phyloP scores from a whole-genome alignment of 1,140 invertebrate genomes.

The Ylistrum balloti region DNA sequence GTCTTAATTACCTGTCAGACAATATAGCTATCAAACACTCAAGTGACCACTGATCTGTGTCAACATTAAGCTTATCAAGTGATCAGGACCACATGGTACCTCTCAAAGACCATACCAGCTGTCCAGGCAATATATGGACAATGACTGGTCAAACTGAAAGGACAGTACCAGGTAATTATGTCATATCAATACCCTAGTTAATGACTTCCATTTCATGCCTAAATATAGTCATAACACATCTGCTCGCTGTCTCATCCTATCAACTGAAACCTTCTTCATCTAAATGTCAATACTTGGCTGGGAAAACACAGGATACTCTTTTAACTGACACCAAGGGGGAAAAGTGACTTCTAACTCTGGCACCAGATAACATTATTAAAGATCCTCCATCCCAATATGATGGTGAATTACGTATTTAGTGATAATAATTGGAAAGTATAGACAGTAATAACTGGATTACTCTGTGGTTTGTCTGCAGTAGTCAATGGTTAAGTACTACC shows the following conservation, averaged over 20 bases:
- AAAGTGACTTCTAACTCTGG: too few relatives aligned
- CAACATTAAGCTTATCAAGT: not conserved
- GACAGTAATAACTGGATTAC: too few relatives aligned
- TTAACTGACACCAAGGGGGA: too few relatives aligned
- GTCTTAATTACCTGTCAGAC: not conserved
- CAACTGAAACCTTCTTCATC: not conserved
- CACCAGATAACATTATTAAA: too few relatives aligned
- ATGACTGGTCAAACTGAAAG: not conserved
- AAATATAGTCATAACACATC: not conserved
- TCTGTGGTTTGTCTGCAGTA: too few relatives aligned
- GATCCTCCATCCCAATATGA: too few relatives aligned
- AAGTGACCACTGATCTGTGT: not conserved
- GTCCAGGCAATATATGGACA: not conserved
- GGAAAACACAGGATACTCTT: too few relatives aligned
- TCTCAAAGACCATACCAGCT: not conserved
- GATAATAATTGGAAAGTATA: too few relatives aligned
- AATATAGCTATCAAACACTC: not conserved
- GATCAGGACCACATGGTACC: not conserved
- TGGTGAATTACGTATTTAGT: too few relatives aligned
- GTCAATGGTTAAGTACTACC: too few relatives aligned
- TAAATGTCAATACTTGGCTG: not conserved
- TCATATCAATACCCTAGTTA: not conserved
- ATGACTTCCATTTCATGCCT: not conserved
- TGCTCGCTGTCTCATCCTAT: not conserved
- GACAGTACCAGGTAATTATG: not conserved